These are phyloP conservation scores for Caenorhabditis imperialis DNA, from an alignment of 2,888 invertebrate genomes.

Conservation along the genomic window DNA sequence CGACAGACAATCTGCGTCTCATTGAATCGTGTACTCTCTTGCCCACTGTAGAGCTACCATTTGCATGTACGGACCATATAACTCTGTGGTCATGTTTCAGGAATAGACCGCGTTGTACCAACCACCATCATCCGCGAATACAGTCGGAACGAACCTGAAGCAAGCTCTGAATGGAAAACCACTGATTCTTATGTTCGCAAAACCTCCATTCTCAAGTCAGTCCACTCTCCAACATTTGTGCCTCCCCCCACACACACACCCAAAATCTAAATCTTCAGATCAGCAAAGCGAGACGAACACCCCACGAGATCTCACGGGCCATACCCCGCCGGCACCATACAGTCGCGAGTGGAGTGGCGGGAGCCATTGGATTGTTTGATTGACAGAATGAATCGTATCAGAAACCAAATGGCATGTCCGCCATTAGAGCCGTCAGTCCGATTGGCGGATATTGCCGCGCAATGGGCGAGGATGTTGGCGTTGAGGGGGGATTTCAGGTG, in stretches of 20 bases:
- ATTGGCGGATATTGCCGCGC: conserved; percentile 57
- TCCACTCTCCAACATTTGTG: background rate
- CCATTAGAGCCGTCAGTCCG: conserved; percentile 52
- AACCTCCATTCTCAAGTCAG: conserved; percentile 50
- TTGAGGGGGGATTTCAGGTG: conserved; percentile 55
- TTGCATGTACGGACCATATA: too few relatives aligned
- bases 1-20: too few relatives aligned
- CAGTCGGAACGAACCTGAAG: conserved; percentile 13
- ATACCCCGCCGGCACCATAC: conserved; percentile 16
- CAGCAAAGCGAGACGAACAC: conserved; percentile 9
- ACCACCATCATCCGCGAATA: conserved; percentile 41
- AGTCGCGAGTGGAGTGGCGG: conserved; percentile 42
- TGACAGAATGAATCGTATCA: conserved; percentile 47
- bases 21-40: too few relatives aligned
- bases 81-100: conserved; percentile 21
- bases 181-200: conserved; percentile 48
- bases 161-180: conserved; percentile 40
- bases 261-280: conserved; percentile 3
- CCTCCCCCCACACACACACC: background rate
- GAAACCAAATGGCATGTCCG: conserved; percentile 31
- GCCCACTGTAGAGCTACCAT: too few relatives aligned
- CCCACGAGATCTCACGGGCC: background rate
- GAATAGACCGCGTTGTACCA: conserved; percentile 46
- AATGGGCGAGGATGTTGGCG: conserved; percentile 59
- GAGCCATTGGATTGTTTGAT: conserved; percentile 54